Conservation (phyloP, 2,797 vertebrate genomes). For the Gallirallus australis region DNA sequence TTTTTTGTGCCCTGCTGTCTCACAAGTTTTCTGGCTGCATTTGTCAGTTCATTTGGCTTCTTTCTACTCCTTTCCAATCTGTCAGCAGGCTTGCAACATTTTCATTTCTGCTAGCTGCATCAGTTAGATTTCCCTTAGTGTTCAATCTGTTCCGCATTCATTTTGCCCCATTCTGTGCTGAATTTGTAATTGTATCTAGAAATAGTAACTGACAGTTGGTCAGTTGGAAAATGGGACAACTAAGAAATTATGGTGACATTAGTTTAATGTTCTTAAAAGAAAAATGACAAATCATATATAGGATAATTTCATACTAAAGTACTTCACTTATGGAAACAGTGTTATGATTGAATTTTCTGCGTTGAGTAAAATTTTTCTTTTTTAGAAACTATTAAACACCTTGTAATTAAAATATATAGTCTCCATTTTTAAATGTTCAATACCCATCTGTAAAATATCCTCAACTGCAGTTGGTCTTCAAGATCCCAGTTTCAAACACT, state of each 20-base stretch:
- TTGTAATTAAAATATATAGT: not conserved
- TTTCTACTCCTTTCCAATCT: not conserved
- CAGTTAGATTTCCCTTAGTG: constrained; percentile 22
- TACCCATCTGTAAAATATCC: not conserved
- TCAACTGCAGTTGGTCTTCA: not conserved
- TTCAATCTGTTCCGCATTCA: constrained; percentile 45
- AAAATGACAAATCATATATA: not conserved
- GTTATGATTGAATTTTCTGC: not conserved
- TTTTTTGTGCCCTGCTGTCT: constrained; percentile 1
- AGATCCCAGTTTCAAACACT: not conserved
- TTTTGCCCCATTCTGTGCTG: not conserved
- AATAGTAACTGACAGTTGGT: constrained; percentile 46
- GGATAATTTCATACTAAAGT: not conserved
- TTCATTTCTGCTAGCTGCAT: constrained; percentile 1
- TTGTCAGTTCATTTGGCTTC: constrained; percentile 21
- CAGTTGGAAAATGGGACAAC: constrained; percentile 28
- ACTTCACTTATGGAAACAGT: not conserved
- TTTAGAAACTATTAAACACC: not conserved
- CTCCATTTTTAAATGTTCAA: not conserved
- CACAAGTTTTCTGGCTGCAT: constrained; percentile 6
- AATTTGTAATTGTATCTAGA: not conserved
- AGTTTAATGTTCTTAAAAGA: not conserved
- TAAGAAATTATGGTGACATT: not conserved
- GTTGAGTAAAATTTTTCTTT: not conserved
- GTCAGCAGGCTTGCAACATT: constrained; percentile 31